Evolutionary conservation across 2,888 invertebrate species (phyloP), one percentile per base, ranked within the genome.

Genomic region (Hypomecis atomaria): DNA sequence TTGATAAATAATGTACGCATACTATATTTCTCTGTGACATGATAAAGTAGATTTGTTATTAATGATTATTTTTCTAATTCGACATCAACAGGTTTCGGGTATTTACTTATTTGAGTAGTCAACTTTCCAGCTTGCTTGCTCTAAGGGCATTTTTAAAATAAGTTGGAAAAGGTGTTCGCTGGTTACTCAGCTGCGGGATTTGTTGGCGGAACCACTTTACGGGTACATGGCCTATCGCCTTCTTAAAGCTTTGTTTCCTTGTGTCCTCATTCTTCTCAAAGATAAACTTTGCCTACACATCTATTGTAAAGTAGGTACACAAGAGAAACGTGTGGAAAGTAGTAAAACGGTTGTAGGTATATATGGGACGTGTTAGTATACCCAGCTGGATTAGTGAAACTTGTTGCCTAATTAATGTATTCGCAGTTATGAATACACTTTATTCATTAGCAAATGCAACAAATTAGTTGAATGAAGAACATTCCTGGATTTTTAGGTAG

Each of bases 111-210:
- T 63, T 58, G 37, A 66, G 60, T 63, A 64, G 54, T 61, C 42
- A 34, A 47, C 49, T 61, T 64, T 59, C 61, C 38, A 66, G 57
- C 58, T 36, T 57, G 48, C 40, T 58, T n/a, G 47, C 37, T 59
- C 11, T 59, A 60, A 67, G 64, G 67, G 67, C 60, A 54, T 52
- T 62, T 59, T 59, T 49, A 50, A 60, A 65, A 65, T 57, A 53
- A 56, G 59, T 57, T 42, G 23, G 43, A 47, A 23, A 59, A 48
- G 57, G 60, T 43, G 57, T 60, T 52, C 38, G 8, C 11, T 37
- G 37, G 38, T 34, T 61, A 61, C 60, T 62, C 59, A 66, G 62
- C 56, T 58, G 66, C 37, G 38, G 42, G 8, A 38, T 43, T 64
- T 48, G 47, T 52, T 45, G 45, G 49, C 37, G 38, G 53, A 59